Evolutionary conservation across 1,140 invertebrate genomes (phyloP).

Genomic region (Apis florea): DNA sequence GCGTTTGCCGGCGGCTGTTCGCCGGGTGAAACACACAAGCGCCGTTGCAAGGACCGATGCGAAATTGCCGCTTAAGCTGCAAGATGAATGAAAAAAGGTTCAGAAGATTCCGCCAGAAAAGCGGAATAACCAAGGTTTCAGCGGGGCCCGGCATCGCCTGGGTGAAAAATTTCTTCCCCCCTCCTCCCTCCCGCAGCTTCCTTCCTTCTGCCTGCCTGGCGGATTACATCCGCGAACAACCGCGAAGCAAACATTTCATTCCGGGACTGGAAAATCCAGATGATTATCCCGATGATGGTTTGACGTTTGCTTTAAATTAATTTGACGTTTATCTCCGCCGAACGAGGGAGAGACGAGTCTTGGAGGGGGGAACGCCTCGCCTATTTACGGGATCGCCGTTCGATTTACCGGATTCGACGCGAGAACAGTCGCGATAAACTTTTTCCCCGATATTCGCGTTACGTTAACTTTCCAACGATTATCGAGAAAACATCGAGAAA

Average conservation of each 20-base stretch:
- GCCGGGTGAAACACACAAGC: conserved; percentile 54
- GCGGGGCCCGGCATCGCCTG: neutral
- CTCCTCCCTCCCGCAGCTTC: too few species aligned
- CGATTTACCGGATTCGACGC: neutral
- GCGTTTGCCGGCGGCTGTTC: conserved; percentile 63
- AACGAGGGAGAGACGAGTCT: too few species aligned
- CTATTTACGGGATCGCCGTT: neutral
- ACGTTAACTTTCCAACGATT: conserved; percentile 28
- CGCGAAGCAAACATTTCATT: too few species aligned
- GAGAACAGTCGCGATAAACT: neutral
- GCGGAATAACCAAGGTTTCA: neutral
- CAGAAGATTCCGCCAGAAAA: conserved; percentile 30
- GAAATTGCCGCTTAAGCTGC: conserved; percentile 64
- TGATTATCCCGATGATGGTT: too few species aligned
- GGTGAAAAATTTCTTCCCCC: conserved; percentile 39
- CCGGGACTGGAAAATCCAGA: too few species aligned
- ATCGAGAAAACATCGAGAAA: conserved; percentile 11
- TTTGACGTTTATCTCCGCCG: too few species aligned
- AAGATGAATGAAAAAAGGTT: conserved; percentile 62
- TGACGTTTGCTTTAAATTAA: too few species aligned
- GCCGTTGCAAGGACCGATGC: conserved; percentile 53
- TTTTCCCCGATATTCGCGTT: neutral
- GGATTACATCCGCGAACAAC: too few species aligned
- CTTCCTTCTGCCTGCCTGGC: too few species aligned
- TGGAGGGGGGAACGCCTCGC: too few species aligned